Conservation (phyloP, 2,888 invertebrate genomes). For the Athalia rosae region DNA sequence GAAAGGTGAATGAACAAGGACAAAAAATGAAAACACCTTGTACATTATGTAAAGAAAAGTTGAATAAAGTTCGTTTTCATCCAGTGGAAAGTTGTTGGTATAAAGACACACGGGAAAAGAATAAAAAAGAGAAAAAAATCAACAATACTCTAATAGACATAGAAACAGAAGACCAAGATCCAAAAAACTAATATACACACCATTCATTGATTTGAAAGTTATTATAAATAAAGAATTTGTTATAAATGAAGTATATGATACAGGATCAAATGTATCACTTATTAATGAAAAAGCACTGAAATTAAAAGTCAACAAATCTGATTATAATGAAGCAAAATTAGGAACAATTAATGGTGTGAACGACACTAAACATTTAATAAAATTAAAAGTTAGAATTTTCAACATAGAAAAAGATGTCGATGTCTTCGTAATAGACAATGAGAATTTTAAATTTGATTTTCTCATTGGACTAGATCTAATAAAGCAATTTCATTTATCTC, state of each 20-base stretch:
- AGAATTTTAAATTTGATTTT: slow-evolving; percentile 46
- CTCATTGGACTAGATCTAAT: slow-evolving; percentile 50
- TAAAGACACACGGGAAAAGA: slow-evolving; percentile 21
- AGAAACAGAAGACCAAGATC: slow-evolving; percentile 19
- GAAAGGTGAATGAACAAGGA: slow-evolving; percentile 34
- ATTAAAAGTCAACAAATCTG: slow-evolving; percentile 45
- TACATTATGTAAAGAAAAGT: slow-evolving; percentile 42
- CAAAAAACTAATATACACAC: slow-evolving; percentile 38
- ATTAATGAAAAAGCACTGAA: slow-evolving; percentile 53
- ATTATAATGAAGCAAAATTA: slow-evolving; percentile 44
- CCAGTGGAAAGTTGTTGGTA: slow-evolving; percentile 36
- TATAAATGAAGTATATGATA: slow-evolving; percentile 51
- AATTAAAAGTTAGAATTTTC: slow-evolving; percentile 48
- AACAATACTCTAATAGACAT: slow-evolving; percentile 27
- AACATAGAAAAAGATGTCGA: slow-evolving; percentile 44
- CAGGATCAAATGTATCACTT: slow-evolving; percentile 52
- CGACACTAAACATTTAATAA: slow-evolving; percentile 45
- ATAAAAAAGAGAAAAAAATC: slow-evolving; percentile 28
- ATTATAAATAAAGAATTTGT: slow-evolving; percentile 45
- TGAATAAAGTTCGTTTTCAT: slow-evolving; percentile 41
- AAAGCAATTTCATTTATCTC: slow-evolving; percentile 48
- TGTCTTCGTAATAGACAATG: slow-evolving; percentile 40
- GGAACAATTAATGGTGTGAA: slow-evolving; percentile 49
- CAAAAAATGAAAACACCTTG: slow-evolving; percentile 42
- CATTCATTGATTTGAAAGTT: slow-evolving; percentile 21